Conservation (phyloP, 2,888 invertebrate species). For the Caradrina clavipalpis region DNA sequence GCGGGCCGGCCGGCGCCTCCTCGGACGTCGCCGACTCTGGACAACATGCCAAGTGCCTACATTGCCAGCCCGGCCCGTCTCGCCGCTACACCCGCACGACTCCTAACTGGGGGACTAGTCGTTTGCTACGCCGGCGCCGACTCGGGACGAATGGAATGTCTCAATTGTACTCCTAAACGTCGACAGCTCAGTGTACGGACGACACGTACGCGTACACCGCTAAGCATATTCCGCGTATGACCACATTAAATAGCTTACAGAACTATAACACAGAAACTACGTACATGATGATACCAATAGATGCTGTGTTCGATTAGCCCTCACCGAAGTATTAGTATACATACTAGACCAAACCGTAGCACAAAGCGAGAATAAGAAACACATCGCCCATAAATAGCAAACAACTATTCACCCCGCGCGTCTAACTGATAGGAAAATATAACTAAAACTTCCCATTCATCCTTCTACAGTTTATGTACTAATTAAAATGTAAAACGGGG, state of each 20-base stretch:
- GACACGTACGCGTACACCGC: slow-evolving; percentile 9
- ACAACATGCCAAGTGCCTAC: slow-evolving; percentile 80
- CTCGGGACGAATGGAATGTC: background rate
- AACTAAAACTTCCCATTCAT: slow-evolving; percentile 67
- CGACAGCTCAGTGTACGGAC: background rate
- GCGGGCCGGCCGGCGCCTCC: slow-evolving; percentile 67
- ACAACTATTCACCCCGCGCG: slow-evolving; percentile 70
- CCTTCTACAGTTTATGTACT: slow-evolving; percentile 79
- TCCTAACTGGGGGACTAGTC: slow-evolving; percentile 56
- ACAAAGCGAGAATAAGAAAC: slow-evolving; percentile 52
- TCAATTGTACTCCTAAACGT: slow-evolving; percentile 1
- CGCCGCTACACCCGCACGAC: slow-evolving; percentile 3
- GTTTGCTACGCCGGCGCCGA: slow-evolving; percentile 60
- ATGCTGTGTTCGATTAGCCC: slow-evolving; percentile 42
- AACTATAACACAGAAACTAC: slow-evolving; percentile 24
- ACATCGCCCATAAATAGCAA: slow-evolving; percentile 71
- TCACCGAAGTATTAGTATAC: slow-evolving; percentile 56
- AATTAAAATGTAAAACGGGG: slow-evolving; percentile 84
- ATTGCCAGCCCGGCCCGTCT: slow-evolving; percentile 48
- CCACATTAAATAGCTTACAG: background rate
- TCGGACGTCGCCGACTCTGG: slow-evolving; percentile 87
- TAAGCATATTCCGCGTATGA: slow-evolving; percentile 1
- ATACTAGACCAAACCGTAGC: slow-evolving; percentile 48
- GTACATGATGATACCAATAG: slow-evolving; percentile 4
- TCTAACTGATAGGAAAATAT: slow-evolving; percentile 53